Evolutionary conservation across 1,140 invertebrate genomes (phyloP).

Genomic region (Holotrichia oblita): DNA sequence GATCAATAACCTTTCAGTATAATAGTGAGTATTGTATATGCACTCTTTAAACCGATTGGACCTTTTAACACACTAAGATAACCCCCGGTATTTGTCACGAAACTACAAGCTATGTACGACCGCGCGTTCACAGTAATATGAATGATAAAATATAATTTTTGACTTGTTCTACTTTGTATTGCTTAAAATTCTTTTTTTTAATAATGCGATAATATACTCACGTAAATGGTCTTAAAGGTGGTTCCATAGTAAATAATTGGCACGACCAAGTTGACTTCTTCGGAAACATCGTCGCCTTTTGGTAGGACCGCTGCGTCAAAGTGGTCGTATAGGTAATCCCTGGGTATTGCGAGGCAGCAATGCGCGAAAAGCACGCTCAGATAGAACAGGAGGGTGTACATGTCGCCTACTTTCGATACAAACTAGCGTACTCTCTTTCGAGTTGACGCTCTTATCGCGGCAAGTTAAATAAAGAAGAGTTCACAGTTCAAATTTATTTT

Average conservation of each 20-base stretch:
- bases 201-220: conserved; percentile 52
- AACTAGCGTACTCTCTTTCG: neutral
- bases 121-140: neutral
- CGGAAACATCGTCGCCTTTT: conserved; percentile 62
- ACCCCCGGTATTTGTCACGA: conserved; percentile 9
- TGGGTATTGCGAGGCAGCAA: conserved; percentile 37
- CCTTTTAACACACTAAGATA: conserved; percentile 30
- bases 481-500: conserved; percentile 41
- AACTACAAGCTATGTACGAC: neutral
- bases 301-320: conserved; percentile 56
- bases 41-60: conserved; percentile 11
- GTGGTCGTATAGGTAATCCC: conserved; percentile 52
- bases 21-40: neutral
- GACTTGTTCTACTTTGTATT: too few species aligned
- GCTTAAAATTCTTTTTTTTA: too few species aligned
- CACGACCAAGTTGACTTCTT: conserved; percentile 63
- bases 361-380: conserved; percentile 42
- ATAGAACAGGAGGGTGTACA: conserved; percentile 46
- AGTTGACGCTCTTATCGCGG: conserved; percentile 27
- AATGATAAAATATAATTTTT: neutral
- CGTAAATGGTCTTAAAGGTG: conserved; percentile 56
- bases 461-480: conserved; percentile 42
- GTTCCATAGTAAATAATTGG: conserved; percentile 57
- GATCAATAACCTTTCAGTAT: conserved; percentile 17
- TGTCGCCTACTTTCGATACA: conserved; percentile 47